Base-by-base conservation (phyloP, 1,140 invertebrate genomes). In the Bicyclus anynana region DNA sequence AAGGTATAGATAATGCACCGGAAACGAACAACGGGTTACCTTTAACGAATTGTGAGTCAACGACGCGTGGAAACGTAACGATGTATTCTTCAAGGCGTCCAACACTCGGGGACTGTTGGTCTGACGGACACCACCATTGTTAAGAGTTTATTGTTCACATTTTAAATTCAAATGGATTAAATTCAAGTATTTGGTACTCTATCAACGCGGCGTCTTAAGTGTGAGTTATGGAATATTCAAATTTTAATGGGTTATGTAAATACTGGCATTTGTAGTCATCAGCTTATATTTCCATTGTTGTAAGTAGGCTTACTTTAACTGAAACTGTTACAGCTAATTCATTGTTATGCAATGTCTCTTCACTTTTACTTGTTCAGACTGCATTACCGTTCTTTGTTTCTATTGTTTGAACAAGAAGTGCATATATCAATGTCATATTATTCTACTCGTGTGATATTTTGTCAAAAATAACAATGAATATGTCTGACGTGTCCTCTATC, bases 1-100 rank as follows among this genome's bases (percentile, higher is more conserved):
- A 56, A 47, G 50, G 17, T n/a, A 16, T 37, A 48, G 47, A 62
- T 54, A 62, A 62, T 62, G 27, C 42, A 52, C 49, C 53, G 53
- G 53, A 57, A 57, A 46, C 26, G 18, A 52, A 52, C 13, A 52
- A 48, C 35, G 48, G 48, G 21, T 16, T 57, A 21, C 59, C 53
- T 52, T 51, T 40, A 56, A 52, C 26, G 29, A 27, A 38, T 49
- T n/a, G 44, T 62, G 59, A 62, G 40, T 62, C 53, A 62, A 52
- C 17, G 29, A 26, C 37, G 50, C 50, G 50, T 52, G 23, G 46
- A 56, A 49, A 50, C 54, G 33, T 42, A 49, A 56, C 26, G 47
- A 56, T 50, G 35, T 48, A 42, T 56, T 49, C 37, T 40, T 40
- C 37, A 10, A 40, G 16, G 37, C 13, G 0, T 40, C 16, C 26